These are phyloP conservation scores for Cavia aperea DNA, from an alignment of 2,113 vertebrate species.

Conservation along the genomic window DNA sequence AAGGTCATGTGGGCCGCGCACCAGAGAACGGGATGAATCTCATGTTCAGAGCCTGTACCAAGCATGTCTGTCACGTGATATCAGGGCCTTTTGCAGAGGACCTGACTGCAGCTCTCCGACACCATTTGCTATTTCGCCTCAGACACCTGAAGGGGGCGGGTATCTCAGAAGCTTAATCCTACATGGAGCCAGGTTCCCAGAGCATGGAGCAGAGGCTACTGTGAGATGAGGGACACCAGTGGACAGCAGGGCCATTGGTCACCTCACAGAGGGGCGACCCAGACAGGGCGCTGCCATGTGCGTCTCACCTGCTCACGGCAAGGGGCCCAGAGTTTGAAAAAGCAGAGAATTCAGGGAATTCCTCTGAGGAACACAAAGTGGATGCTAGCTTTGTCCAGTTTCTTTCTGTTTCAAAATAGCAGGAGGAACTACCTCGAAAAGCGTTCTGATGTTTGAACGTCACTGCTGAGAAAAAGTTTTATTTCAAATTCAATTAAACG, in stretches of 20 bases:
- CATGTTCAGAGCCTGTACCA: too few relatives aligned
- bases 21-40: not conserved
- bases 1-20: not conserved
- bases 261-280: fast-evolving
- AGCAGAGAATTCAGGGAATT: not conserved
- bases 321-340: not conserved
- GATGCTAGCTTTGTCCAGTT: not conserved
- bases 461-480: not conserved
- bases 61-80: fast-evolving
- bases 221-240: fast-evolving
- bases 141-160: not conserved
- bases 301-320: not conserved
- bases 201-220: not conserved
- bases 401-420: not conserved
- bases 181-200: not conserved
- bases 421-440: not conserved
- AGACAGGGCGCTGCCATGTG: not conserved
- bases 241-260: not conserved
- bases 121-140: not conserved
- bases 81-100: not conserved
- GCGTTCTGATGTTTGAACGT: not conserved
- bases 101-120: not conserved
- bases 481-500: constrained; percentile 3
- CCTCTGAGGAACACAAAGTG: not conserved
- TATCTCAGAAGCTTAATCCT: not conserved